These are phyloP conservation scores for Gobius niger DNA, from an alignment of 2,113 vertebrate species.

Conservation along the genomic window DNA sequence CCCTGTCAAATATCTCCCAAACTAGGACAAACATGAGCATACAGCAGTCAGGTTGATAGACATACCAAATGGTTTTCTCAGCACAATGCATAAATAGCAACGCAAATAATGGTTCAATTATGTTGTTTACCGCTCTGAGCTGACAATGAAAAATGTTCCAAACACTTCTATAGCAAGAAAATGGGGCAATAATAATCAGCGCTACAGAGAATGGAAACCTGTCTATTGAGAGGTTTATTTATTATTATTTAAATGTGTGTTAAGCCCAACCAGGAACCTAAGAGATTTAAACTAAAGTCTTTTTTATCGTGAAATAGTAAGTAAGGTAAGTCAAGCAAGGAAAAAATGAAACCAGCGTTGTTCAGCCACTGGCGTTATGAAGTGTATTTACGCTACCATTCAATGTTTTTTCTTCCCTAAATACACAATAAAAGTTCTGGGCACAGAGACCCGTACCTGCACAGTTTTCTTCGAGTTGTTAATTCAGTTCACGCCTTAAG, in stretches of 20 bases:
- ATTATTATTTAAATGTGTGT: neutral
- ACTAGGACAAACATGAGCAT: slow-evolving; percentile 45
- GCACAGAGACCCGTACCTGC: neutral
- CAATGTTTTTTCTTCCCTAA: neutral
- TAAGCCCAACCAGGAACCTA: neutral
- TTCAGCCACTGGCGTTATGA: too few relatives aligned
- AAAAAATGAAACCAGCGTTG: too few relatives aligned
- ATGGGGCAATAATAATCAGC: neutral
- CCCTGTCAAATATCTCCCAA: slow-evolving; percentile 42
- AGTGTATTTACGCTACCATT: neutral
- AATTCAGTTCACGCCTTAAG: slow-evolving; percentile 14
- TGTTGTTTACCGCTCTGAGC: slow-evolving; percentile 3
- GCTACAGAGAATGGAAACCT: neutral
- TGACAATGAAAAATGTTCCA: slow-evolving; percentile 3
- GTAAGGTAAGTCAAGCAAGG: too few relatives aligned
- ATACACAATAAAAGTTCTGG: neutral
- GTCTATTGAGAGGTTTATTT: too few relatives aligned
- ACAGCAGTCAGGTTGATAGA: slow-evolving; percentile 10
- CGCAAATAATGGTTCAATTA: slow-evolving; percentile 6
- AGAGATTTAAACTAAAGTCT: too few relatives aligned
- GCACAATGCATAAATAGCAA: slow-evolving; percentile 3
- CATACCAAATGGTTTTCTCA: slow-evolving; percentile 17
- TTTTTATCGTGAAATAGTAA: too few relatives aligned
- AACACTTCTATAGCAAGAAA: neutral
- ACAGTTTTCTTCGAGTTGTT: slow-evolving; percentile 10